phyloP scores from a whole-genome alignment of 2,888 invertebrate species.

The Epinotia demarniana region DNA sequence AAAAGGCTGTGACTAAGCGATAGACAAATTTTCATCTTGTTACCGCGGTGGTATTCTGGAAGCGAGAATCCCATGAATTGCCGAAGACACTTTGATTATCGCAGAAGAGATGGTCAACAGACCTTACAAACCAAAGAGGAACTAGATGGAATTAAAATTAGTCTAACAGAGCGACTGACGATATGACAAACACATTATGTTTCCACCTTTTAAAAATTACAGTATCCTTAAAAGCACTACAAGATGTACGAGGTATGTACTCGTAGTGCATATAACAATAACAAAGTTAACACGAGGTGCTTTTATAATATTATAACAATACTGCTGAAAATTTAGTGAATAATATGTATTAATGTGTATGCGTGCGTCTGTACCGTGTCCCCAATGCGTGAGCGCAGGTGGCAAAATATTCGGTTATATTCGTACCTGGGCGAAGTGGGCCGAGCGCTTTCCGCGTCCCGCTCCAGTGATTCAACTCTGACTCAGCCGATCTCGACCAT shows the following conservation, averaged over 20 bases:
- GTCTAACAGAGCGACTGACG: not conserved
- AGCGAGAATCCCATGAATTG: not conserved
- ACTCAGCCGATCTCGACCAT: constrained; percentile 45
- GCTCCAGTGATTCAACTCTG: constrained; percentile 45
- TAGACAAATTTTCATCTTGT: not conserved
- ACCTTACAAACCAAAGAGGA: not conserved
- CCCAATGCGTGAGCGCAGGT: constrained; percentile 71
- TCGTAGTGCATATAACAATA: not conserved
- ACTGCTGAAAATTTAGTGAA: not conserved
- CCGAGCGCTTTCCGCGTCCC: constrained; percentile 72
- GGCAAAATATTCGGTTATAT: constrained; percentile 81
- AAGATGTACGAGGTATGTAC: no score
- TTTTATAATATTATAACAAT: not conserved
- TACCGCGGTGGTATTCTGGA: not conserved
- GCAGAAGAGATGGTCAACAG: not conserved
- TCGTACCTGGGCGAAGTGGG: constrained; percentile 78
- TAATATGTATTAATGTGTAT: constrained; percentile 47
- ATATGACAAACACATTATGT: no score
- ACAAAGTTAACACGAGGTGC: not conserved
- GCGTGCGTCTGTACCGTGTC: constrained; percentile 57
- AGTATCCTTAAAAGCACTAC: no score
- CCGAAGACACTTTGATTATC: not conserved
- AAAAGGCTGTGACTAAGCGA: no score
- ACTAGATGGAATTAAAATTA: not conserved
- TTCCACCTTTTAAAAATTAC: no score